Evolutionary conservation across 2,797 vertebrate species (phyloP), one percentile per base, ranked within the genome.

Genomic region (Perodicticus potto): DNA sequence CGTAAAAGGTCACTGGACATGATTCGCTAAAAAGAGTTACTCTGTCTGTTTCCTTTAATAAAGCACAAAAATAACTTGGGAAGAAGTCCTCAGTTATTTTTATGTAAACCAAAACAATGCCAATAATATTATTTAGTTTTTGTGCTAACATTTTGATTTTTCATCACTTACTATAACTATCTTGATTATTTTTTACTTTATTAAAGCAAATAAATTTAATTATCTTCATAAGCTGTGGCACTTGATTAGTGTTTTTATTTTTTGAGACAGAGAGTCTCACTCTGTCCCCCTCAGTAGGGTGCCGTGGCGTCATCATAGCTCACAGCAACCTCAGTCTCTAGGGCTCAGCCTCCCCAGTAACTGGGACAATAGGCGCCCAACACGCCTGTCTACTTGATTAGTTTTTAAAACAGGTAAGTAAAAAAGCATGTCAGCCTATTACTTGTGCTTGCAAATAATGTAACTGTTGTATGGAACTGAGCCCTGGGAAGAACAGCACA

Each of bases 391-490:
- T 53, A n/a, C 80, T 97, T 94, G 78, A 81, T 96, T 93, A 49
- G 17, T 61, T 95, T 92, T 96, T 88, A 55, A 81, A 59, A 90
- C 90, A 95, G 63, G 27, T 65, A 81, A 80, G 32, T 86, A 55
- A 88, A 95, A 95, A 92, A 77, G 14, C 9, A 11, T 3, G 81
- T 93, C 61, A 89, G 19, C 67, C 72, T 25, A 96, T 49, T 83
- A 9, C 55, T 89, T 92, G 20, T 93, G 34, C 81, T 98, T 67
- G 22, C 94, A 81, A 97, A 95, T 88, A 89, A 82, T 92, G 19
- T 84, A 49, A 72, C 89, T 92, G 7, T 93, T 90, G 89, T 55
- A 91, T 91, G 49, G 19, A 96, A 12, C 27, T 86, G 20, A 53
- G 10, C 37, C 69, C 85, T 85, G 77, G 91, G 25, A 32, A 91